phyloP scores from a whole-genome alignment of 2,113 vertebrate genomes.

The Psephotus haematonotus region DNA sequence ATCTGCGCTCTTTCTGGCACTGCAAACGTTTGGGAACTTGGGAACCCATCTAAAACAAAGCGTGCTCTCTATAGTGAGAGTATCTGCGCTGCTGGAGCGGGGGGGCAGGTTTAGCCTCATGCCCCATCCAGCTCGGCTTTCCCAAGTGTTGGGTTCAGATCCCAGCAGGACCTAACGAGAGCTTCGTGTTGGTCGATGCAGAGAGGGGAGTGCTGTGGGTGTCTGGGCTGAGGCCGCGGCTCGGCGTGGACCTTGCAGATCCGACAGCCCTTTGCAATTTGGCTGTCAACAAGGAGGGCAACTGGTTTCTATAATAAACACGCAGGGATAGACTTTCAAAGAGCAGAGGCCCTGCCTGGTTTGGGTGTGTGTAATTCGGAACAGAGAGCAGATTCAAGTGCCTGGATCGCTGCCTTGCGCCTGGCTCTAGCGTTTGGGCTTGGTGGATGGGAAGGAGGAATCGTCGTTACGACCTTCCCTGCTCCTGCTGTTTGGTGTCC shows the following conservation, averaged over 20 bases:
- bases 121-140: not conserved
- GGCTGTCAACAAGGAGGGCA: conserved; percentile 43
- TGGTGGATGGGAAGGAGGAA: not conserved
- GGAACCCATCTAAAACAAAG: not conserved
- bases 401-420: not conserved
- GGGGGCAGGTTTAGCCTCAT: not conserved
- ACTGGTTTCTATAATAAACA: conserved; percentile 41
- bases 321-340: conserved; percentile 31
- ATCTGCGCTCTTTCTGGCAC: conserved; percentile 6
- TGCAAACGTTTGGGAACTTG: not conserved
- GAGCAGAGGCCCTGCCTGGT: conserved; percentile 19
- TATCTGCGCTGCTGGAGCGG: not conserved
- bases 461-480: not conserved
- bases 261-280: conserved; percentile 15
- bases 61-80: not conserved
- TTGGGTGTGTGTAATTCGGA: conserved; percentile 1
- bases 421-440: not conserved
- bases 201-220: not conserved
- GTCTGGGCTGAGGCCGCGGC: not conserved
- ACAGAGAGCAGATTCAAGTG: not conserved
- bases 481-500: not conserved
- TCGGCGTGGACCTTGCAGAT: not conserved
- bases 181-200: not conserved
- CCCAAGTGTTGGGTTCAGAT: not conserved
- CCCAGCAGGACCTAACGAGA: conserved; percentile 1